These are phyloP conservation scores for Neofelis nebulosa DNA, from an alignment of 2,113 vertebrate species.

Conservation along the genomic window DNA sequence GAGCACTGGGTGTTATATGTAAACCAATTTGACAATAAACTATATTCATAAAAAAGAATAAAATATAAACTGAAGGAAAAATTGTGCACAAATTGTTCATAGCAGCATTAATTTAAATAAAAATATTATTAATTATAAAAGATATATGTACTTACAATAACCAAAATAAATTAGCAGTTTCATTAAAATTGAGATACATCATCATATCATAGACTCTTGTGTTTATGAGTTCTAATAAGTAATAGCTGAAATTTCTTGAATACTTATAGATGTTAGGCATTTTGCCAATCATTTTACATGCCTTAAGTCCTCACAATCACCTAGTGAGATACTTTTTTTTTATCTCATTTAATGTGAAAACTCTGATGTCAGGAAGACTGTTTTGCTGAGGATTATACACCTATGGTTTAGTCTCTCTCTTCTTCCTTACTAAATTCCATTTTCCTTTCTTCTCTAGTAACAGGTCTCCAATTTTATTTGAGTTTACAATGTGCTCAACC, in stretches of 20 bases:
- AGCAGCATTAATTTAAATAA: neutral
- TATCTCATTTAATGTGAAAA: neutral
- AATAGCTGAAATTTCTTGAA: neutral
- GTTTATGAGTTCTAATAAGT: conserved; percentile 6
- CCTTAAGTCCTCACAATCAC: neutral
- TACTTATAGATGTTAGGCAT: neutral
- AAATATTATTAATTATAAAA: conserved; percentile 12
- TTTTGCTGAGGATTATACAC: neutral
- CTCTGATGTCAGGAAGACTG: neutral
- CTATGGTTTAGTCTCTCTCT: neutral
- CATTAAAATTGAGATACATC: neutral
- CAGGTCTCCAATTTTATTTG: neutral
- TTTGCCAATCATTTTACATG: neutral
- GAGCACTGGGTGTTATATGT: too few relatives aligned
- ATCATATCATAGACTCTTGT: neutral
- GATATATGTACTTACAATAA: neutral
- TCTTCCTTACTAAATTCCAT: neutral
- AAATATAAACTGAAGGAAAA: neutral
- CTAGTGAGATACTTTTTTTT: neutral
- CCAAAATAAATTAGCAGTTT: neutral
- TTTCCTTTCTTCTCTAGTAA: neutral
- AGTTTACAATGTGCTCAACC: neutral
- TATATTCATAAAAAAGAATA: neutral
- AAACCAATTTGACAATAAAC: too few relatives aligned
- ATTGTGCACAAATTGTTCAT: neutral